Evolutionary conservation across 2,797 vertebrate genomes (phyloP).

Genomic region (Coranthus polyacanthus): DNA sequence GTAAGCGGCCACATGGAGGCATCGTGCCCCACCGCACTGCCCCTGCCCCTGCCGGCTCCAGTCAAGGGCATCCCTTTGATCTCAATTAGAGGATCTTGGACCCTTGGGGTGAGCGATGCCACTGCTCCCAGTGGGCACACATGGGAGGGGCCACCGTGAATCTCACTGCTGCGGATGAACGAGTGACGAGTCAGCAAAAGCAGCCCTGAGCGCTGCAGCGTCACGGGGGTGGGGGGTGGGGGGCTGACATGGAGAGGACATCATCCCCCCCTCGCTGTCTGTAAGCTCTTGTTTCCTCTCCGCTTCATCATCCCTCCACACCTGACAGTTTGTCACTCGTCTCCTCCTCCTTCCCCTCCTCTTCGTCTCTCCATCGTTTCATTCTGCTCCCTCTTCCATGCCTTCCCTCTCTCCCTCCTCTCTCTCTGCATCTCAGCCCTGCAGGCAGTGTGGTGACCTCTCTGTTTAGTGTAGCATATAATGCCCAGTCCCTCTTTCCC

Average conservation of each 20-base stretch:
- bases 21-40: slow-evolving; percentile 20
- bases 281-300: background rate
- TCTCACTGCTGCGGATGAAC: slow-evolving; percentile 20
- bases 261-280: background rate
- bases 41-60: slow-evolving; percentile 12
- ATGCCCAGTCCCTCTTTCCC: slow-evolving; percentile 32
- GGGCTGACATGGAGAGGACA: slow-evolving; percentile 27
- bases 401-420: background rate
- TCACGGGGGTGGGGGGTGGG: slow-evolving; percentile 32
- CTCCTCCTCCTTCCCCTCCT: background rate
- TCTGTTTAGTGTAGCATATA: slow-evolving; percentile 63
- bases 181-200: slow-evolving; percentile 66
- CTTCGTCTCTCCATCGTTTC: background rate
- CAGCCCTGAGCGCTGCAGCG: slow-evolving; percentile 46
- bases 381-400: too few relatives aligned
- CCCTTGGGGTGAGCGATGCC: slow-evolving; percentile 41
- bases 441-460: slow-evolving; percentile 65
- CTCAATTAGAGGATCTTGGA: slow-evolving; percentile 49
- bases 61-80: slow-evolving; percentile 68
- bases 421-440: slow-evolving; percentile 22
- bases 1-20: slow-evolving; percentile 57
- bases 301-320: background rate
- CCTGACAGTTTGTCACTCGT: background rate
- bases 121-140: slow-evolving; percentile 17
- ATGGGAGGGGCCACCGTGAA: background rate